These are phyloP conservation scores for Mesocentrotus franciscanus DNA, from an alignment of 53 echinoderm and acorn worm genomes.

Conservation along the genomic window DNA sequence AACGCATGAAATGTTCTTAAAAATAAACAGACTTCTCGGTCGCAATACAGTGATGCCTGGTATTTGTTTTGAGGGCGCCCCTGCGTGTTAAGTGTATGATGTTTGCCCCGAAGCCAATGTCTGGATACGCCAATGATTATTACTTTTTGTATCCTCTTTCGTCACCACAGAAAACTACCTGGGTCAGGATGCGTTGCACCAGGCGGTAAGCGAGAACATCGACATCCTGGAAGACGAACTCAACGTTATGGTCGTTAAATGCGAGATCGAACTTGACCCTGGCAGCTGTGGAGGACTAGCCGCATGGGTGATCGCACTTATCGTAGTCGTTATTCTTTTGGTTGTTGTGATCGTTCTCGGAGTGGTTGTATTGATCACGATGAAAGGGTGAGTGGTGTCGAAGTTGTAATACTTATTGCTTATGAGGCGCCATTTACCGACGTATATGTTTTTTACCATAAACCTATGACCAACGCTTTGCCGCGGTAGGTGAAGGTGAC, in stretches of 20 bases:
- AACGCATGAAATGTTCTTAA: too few relatives aligned
- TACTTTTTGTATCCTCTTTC: background rate
- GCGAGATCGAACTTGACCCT: constrained; percentile 41
- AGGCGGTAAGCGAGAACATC: constrained; percentile 77
- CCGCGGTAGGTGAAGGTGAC: too few relatives aligned
- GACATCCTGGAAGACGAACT: constrained; percentile 66
- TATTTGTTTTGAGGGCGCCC: too few relatives aligned
- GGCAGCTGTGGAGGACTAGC: constrained; percentile 22
- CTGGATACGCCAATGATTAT: too few relatives aligned
- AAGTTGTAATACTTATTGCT: too few relatives aligned
- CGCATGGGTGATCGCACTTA: constrained; percentile 47
- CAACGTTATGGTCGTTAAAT: constrained; percentile 74
- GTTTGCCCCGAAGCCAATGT: too few relatives aligned
- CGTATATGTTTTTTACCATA: too few relatives aligned
- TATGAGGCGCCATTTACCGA: too few relatives aligned
- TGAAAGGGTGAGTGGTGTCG: constrained; percentile 34
- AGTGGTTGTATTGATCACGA: background rate
- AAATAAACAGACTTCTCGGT: too few relatives aligned
- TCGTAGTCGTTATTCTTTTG: constrained; percentile 53
- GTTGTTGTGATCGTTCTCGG: constrained; percentile 41
- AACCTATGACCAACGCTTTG: too few relatives aligned
- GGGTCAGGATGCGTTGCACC: constrained; percentile 81
- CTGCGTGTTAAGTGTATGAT: too few relatives aligned
- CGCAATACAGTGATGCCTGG: too few relatives aligned
- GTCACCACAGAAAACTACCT: constrained; percentile 52